phyloP scores from a whole-genome alignment of 2,113 vertebrate genomes.

The Antechinus flavipes region DNA sequence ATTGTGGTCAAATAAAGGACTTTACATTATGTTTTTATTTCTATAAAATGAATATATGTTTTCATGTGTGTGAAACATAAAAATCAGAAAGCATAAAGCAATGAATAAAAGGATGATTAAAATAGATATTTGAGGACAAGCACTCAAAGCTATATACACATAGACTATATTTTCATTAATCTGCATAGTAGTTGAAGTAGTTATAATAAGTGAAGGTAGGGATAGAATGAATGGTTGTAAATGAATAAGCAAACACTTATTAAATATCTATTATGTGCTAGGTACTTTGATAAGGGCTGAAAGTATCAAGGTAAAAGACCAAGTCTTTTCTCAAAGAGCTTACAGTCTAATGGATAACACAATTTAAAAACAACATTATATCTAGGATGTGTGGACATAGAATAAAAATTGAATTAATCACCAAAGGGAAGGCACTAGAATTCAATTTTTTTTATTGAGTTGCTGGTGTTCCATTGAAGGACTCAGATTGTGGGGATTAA shows the following conservation, averaged over 20 bases:
- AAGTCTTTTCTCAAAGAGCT: background rate
- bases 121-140: background rate
- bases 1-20: background rate
- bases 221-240: background rate
- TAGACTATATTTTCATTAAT: background rate
- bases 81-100: background rate
- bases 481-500: too few relatives aligned
- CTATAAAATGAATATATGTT: too few relatives aligned
- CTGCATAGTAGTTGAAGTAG: background rate
- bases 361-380: background rate
- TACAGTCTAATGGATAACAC: too few relatives aligned
- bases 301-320: background rate
- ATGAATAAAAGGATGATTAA: background rate
- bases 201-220: background rate
- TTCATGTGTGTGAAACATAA: background rate
- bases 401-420: too few relatives aligned
- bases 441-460: too few relatives aligned
- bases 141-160: too few relatives aligned
- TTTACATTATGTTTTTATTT: background rate
- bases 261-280: background rate
- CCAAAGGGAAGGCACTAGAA: too few relatives aligned
- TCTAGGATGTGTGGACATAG: background rate
- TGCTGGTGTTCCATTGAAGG: too few relatives aligned
- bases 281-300: background rate
- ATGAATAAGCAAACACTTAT: background rate